Percentiles rank a stretch among this genome's conserved stretches.
phyloP scores from a whole-genome alignment of 1,140 invertebrate genomes.

The Trichogramma pretiosum region DNA sequence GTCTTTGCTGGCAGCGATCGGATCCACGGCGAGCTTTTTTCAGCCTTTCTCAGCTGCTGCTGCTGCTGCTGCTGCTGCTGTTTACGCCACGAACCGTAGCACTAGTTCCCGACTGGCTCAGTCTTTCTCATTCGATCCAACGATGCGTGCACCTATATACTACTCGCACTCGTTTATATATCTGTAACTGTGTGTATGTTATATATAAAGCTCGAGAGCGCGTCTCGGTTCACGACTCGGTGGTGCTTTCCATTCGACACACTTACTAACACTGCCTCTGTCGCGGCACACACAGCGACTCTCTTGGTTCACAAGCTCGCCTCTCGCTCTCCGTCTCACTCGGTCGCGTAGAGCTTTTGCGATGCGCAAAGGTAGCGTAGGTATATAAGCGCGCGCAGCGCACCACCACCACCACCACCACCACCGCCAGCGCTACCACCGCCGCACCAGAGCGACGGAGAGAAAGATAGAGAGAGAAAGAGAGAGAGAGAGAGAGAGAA shows the following conservation, averaged over 20 bases:
- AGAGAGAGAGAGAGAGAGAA: constrained; percentile 35
- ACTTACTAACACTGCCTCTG: too few species aligned
- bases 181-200: too few species aligned
- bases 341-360: background rate
- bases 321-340: constrained; percentile 6
- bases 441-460: constrained; percentile 28
- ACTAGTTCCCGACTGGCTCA: constrained; percentile 34
- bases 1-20: too few species aligned
- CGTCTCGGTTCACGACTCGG: too few species aligned
- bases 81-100: too few species aligned
- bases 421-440: constrained; percentile 26
- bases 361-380: constrained; percentile 11
- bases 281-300: too few species aligned
- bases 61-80: constrained; percentile 2
- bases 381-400: constrained; percentile 17
- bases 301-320: too few species aligned
- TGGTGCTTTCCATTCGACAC: too few species aligned
- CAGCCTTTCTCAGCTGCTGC: background rate
- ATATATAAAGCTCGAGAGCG: background rate
- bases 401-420: constrained; percentile 21
- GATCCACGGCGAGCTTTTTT: too few species aligned
- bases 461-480: too few species aligned
- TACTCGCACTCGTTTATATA: background rate
- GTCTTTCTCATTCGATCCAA: constrained; percentile 32
- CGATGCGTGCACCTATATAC: constrained; percentile 14